A percentile compares a stretch with the other conserved stretches of the same genome.
These are phyloP conservation scores for Anagyrus pseudococci DNA, from an alignment of 2,888 invertebrate species.

Conservation along the genomic window DNA sequence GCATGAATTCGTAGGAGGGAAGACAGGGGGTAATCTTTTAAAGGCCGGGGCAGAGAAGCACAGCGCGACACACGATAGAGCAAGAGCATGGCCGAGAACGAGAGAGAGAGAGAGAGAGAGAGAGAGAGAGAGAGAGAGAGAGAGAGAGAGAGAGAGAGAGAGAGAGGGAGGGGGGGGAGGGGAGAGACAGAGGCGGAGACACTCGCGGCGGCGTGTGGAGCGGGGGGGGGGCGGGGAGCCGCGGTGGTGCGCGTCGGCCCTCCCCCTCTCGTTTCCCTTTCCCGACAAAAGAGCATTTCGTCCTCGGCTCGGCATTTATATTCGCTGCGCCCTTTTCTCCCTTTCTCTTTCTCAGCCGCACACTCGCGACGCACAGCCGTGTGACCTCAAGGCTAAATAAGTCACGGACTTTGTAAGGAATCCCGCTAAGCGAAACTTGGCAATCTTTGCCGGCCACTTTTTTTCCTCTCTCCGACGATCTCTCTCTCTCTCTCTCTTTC, in stretches of 20 bases:
- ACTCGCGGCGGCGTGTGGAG: too few relatives aligned
- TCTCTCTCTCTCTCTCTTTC: too few relatives aligned
- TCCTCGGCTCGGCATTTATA: constrained; percentile 50
- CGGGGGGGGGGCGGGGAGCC: too few relatives aligned
- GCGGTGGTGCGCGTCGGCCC: constrained; percentile 27
- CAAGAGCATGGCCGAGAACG: too few relatives aligned
- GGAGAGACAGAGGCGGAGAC: too few relatives aligned
- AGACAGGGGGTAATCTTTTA: constrained; percentile 54
- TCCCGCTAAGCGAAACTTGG: constrained; percentile 49
- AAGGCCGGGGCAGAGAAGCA: constrained; percentile 38
- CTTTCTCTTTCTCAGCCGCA: constrained; percentile 15
- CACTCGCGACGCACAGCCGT: not conserved
- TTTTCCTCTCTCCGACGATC: too few relatives aligned
- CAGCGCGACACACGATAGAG: constrained; percentile 6
- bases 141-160: too few relatives aligned
- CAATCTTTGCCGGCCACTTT: constrained; percentile 44
- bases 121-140: too few relatives aligned
- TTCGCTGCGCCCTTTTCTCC: not conserved
- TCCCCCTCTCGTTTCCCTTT: not conserved
- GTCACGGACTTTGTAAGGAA: constrained; percentile 54
- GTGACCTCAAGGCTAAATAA: constrained; percentile 50
- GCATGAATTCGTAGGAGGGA: constrained; percentile 45
- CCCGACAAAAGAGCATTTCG: constrained; percentile 59
- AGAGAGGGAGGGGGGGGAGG: too few relatives aligned
- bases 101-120: too few relatives aligned